Evolutionary conservation across 2,797 vertebrate species (phyloP).

Genomic region (Diceros bicornis): DNA sequence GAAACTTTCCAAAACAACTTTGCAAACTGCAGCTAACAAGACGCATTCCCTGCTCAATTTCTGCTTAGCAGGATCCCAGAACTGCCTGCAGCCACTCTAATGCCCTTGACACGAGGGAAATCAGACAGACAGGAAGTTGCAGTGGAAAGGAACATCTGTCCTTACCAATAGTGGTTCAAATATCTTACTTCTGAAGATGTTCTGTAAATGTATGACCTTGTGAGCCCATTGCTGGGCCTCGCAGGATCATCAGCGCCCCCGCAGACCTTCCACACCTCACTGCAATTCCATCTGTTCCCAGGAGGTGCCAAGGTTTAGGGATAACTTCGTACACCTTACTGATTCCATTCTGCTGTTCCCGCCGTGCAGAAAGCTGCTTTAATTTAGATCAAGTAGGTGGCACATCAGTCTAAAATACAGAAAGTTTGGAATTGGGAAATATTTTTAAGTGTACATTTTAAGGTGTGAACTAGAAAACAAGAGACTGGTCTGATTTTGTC

Average conservation of each 20-base stretch:
- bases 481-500: background rate
- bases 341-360: background rate
- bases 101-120: background rate
- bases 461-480: background rate
- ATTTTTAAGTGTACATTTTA: background rate
- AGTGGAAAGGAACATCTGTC: background rate
- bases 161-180: background rate
- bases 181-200: background rate
- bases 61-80: background rate
- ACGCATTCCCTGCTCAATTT: background rate
- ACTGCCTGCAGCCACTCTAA: background rate
- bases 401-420: background rate
- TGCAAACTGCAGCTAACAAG: background rate
- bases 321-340: background rate
- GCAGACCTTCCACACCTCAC: background rate
- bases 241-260: fast-evolving
- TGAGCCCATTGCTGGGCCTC: background rate
- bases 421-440: background rate
- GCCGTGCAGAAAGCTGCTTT: background rate
- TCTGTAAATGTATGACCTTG: background rate
- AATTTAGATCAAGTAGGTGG: background rate
- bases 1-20: slow-evolving; percentile 16
- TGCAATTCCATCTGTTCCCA: background rate
- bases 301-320: background rate
- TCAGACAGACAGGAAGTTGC: background rate